These are phyloP conservation scores for Oligia fasciuncula DNA, from an alignment of 2,888 invertebrate species.

Conservation along the genomic window DNA sequence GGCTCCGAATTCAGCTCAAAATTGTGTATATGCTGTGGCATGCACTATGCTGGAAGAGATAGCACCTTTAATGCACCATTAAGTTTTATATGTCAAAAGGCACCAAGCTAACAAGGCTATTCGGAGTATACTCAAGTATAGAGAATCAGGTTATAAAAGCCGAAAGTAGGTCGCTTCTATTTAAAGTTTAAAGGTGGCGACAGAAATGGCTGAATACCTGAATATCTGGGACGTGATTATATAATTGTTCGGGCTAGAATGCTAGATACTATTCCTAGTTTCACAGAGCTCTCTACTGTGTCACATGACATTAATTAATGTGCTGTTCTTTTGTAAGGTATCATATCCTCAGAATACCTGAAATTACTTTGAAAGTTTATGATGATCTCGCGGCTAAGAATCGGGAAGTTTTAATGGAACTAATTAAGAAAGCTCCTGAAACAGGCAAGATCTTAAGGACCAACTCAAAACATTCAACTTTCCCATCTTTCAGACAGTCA, in stretches of 20 bases:
- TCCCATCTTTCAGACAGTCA: neutral
- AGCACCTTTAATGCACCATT: neutral
- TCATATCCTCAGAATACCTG: neutral
- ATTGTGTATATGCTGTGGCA: neutral
- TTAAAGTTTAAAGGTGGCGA: constrained; percentile 50
- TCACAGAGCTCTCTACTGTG: neutral
- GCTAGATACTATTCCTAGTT: constrained; percentile 1
- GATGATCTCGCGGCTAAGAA: constrained; percentile 7
- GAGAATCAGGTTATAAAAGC: constrained; percentile 45
- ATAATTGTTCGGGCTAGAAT: constrained; percentile 11
- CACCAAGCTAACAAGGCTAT: constrained; percentile 12
- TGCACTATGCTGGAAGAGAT: neutral
- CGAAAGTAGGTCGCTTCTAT: constrained; percentile 53
- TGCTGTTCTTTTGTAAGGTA: neutral
- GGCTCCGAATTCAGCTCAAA: neutral
- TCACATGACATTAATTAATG: neutral
- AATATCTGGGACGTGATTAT: constrained; percentile 40
- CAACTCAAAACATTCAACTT: constrained; percentile 19
- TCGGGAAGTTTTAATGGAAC: constrained; percentile 21
- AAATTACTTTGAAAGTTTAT: constrained; percentile 16
- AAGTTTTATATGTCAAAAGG: constrained; percentile 3
- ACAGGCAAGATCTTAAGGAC: neutral
- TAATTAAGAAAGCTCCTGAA: constrained; percentile 21
- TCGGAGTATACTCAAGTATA: constrained; percentile 30
- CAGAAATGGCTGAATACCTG: constrained; percentile 53